A percentile compares a stretch with the other conserved stretches of the same genome.
Conservation (phyloP, 1,140 invertebrate species). For the Drosophila subobscura region DNA sequence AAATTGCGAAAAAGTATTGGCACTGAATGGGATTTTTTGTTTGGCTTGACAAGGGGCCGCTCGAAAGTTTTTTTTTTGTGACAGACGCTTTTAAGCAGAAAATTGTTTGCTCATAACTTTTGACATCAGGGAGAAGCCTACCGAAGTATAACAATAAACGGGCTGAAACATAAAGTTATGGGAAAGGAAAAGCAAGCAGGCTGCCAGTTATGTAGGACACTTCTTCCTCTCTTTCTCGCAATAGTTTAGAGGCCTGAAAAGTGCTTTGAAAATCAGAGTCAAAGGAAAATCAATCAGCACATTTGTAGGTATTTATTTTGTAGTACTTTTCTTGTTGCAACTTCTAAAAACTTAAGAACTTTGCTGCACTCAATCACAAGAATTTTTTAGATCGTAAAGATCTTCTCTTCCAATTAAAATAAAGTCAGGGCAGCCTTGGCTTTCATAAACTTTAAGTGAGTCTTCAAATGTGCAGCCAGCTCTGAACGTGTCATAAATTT, state of each 20-base stretch:
- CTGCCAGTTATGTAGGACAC: too few species aligned
- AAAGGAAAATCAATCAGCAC: too few species aligned
- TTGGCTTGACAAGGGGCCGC: constrained; percentile 67
- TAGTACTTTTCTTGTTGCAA: too few species aligned
- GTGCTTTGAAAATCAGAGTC: too few species aligned
- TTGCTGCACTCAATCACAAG: too few species aligned
- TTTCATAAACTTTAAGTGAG: constrained; percentile 57
- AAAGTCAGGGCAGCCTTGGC: constrained; percentile 26
- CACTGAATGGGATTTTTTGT: constrained; percentile 44
- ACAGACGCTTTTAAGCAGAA: constrained; percentile 80
- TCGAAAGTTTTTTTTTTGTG: constrained; percentile 60
- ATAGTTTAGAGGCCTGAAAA: too few species aligned
- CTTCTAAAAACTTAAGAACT: too few species aligned
- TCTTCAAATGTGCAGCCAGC: constrained; percentile 33
- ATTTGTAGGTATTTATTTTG: too few species aligned
- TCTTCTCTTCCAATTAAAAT: constrained; percentile 17
- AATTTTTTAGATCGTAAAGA: too few species aligned
- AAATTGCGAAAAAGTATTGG: constrained; percentile 66
- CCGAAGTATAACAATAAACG: constrained; percentile 47
- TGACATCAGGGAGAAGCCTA: constrained; percentile 42
- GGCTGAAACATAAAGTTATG: constrained; percentile 2
- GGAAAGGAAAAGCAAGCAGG: background rate
- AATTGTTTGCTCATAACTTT: constrained; percentile 80
- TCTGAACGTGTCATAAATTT: constrained; percentile 45
- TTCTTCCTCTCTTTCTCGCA: too few species aligned